These are phyloP conservation scores for Pica pica DNA, from an alignment of 2,113 vertebrate species.

Conservation along the genomic window DNA sequence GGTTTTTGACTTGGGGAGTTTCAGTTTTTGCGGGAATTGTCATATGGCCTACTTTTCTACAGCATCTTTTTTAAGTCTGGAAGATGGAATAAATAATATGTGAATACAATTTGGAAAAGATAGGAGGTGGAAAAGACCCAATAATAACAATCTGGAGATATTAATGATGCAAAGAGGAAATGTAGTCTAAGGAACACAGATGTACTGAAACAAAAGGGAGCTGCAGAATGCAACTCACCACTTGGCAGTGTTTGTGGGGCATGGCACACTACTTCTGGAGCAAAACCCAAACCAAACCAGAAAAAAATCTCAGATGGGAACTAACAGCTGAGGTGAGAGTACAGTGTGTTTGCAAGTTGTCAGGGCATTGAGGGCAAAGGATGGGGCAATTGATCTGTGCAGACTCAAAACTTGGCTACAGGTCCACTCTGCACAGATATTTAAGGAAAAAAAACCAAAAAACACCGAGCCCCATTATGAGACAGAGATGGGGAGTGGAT, in stretches of 20 bases:
- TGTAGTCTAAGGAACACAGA: not conserved
- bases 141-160: not conserved
- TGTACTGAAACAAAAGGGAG: not conserved
- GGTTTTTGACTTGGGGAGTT: not conserved
- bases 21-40: not conserved
- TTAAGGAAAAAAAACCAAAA: not conserved
- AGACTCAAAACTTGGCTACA: not conserved
- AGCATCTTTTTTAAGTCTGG: not conserved
- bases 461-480: rapidly evolving
- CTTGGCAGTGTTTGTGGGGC: not conserved
- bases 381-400: not conserved
- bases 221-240: not conserved
- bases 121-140: not conserved
- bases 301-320: not conserved
- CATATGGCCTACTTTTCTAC: not conserved
- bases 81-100: not conserved
- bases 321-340: not conserved
- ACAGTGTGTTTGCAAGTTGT: not conserved
- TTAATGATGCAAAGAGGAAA: not conserved
- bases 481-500: not conserved
- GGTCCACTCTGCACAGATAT: not conserved
- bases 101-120: not conserved
- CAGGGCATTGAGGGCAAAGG: not conserved
- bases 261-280: not conserved
- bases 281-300: not conserved